Conservation (phyloP, 2,888 invertebrate species). For the Ichneumoninae sp. region DNA sequence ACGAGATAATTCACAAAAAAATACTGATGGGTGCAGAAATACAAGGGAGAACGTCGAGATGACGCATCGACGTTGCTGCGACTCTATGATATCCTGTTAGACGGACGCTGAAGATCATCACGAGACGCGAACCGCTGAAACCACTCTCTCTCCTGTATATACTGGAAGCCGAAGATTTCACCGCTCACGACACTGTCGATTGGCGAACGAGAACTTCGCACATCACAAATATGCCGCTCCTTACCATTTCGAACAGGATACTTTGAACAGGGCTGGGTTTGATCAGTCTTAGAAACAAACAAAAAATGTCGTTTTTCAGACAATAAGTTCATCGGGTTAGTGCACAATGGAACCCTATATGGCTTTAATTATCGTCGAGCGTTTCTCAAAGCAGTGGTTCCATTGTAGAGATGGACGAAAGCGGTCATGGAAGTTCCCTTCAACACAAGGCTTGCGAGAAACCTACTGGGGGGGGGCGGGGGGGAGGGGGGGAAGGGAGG, state of each 20-base stretch:
- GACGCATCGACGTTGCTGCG: constrained; percentile 37
- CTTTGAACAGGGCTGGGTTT: not conserved
- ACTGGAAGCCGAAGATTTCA: not conserved
- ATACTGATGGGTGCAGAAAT: not conserved
- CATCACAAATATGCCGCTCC: constrained; percentile 35
- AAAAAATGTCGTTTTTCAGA: too few species aligned
- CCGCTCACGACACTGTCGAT: constrained; percentile 23
- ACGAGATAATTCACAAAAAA: not conserved
- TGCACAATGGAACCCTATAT: not conserved
- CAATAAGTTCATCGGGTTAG: too few species aligned
- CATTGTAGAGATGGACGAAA: not conserved
- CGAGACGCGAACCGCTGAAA: constrained; percentile 76
- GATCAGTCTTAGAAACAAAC: too few species aligned
- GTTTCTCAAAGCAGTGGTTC: not conserved
- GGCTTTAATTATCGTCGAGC: not conserved
- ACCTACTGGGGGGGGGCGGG: not conserved
- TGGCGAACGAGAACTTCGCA: constrained; percentile 26
- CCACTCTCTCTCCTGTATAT: constrained; percentile 17
- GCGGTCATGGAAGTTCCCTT: constrained; percentile 31
- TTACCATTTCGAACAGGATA: constrained; percentile 43
- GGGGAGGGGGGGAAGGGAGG: not conserved
- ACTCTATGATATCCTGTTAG: constrained; percentile 75
- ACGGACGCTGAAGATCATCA: constrained; percentile 82
- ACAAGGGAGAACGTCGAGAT: not conserved
- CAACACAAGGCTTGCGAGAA: constrained; percentile 2